These are phyloP conservation scores for Cephus pulcher DNA, from an alignment of 2,888 invertebrate genomes.

Conservation along the genomic window DNA sequence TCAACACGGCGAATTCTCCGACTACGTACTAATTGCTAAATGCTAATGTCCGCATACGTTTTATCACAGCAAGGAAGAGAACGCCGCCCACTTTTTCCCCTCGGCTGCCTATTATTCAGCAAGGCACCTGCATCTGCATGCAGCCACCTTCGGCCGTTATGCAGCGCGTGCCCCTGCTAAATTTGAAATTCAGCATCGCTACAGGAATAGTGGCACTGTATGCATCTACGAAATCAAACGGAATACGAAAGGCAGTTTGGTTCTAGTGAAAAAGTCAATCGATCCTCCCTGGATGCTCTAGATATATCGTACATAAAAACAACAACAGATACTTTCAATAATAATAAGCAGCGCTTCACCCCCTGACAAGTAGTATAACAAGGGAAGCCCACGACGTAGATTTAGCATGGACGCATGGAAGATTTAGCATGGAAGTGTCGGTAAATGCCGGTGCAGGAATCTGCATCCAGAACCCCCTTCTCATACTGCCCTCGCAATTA, in stretches of 20 bases:
- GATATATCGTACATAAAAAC: neutral
- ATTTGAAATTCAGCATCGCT: neutral
- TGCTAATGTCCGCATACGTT: slow-evolving; percentile 48
- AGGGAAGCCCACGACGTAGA: too few species aligned
- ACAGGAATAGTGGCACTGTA: neutral
- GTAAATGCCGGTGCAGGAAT: too few species aligned
- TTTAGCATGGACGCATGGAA: too few species aligned
- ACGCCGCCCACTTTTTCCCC: slow-evolving; percentile 35
- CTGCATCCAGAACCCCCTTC: too few species aligned
- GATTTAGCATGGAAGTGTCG: too few species aligned
- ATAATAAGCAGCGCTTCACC: neutral
- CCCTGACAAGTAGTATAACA: too few species aligned
- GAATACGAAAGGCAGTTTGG: neutral
- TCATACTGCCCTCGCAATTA: neutral
- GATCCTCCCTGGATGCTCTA: neutral
- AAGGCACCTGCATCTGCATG: neutral
- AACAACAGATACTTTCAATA: neutral
- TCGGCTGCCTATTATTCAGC: neutral
- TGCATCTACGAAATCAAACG: neutral
- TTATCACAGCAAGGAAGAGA: slow-evolving; percentile 20
- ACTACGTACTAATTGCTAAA: slow-evolving; percentile 47
- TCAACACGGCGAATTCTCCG: neutral
- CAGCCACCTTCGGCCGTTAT: neutral
- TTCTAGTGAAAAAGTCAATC: neutral
- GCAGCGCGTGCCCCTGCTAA: neutral